Conservation (phyloP, 2,113 vertebrate genomes). For the Edolisoma coerulescens region DNA sequence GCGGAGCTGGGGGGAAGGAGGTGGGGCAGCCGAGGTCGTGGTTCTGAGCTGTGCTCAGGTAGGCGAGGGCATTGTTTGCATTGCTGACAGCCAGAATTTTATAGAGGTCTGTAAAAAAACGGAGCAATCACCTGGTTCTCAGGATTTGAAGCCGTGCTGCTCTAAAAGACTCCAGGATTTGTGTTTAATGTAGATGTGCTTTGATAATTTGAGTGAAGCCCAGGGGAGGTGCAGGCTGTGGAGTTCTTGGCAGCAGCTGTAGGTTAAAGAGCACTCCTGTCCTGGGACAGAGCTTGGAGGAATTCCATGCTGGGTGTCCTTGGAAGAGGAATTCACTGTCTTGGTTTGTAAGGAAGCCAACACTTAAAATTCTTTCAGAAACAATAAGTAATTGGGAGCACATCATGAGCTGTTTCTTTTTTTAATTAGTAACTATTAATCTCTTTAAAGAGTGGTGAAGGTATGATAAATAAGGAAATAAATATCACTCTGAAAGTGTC, state of each 20-base stretch:
- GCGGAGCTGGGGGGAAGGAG: conserved; percentile 11
- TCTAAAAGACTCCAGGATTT: background rate
- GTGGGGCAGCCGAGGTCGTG: background rate
- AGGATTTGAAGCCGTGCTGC: background rate
- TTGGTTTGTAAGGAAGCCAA: background rate
- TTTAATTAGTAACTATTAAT: background rate
- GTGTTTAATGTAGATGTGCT: background rate
- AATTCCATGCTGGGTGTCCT: background rate
- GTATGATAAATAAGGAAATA: background rate
- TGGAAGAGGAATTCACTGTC: background rate
- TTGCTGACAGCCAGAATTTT: background rate
- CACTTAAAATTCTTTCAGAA: background rate
- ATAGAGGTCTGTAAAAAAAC: background rate
- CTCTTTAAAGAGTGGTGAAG: background rate
- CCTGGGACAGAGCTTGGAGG: background rate
- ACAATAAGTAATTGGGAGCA: background rate
- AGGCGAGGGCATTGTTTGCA: background rate
- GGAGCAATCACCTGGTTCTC: background rate
- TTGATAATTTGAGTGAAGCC: background rate
- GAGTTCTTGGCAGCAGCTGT: background rate
- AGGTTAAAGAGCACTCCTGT: background rate
- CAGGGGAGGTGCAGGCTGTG: background rate
- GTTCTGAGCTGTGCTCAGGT: background rate
- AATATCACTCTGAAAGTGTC: background rate
- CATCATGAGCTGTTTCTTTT: background rate